phyloP scores from a whole-genome alignment of 2,888 invertebrate species.

The Deilephila porcellus region DNA sequence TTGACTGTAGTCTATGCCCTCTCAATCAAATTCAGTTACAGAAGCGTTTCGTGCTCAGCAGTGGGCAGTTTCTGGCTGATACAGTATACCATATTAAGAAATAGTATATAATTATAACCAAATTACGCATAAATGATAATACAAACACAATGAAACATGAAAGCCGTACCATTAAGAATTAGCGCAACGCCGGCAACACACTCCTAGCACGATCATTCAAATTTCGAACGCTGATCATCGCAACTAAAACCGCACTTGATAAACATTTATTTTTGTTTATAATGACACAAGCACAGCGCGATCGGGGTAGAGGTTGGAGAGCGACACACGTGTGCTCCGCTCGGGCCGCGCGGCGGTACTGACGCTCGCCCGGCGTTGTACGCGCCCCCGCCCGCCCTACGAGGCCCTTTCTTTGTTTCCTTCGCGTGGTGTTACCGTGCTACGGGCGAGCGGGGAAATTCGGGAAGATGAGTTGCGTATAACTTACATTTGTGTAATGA shows the following conservation, averaged over 20 bases:
- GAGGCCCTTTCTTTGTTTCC: constrained; percentile 81
- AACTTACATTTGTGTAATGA: background rate
- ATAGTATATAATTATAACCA: too few relatives aligned
- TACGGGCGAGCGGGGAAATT: background rate
- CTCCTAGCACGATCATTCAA: constrained; percentile 30
- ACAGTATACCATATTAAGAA: too few relatives aligned
- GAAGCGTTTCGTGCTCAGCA: too few relatives aligned
- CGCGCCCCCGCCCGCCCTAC: constrained; percentile 74
- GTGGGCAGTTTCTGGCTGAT: too few relatives aligned
- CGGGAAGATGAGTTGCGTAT: background rate
- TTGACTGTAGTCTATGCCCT: too few relatives aligned
- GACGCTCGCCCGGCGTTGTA: constrained; percentile 58
- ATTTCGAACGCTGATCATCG: constrained; percentile 53
- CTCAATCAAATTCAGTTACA: too few relatives aligned
- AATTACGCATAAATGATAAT: background rate
- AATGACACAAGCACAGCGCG: constrained; percentile 9
- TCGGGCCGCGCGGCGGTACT: constrained; percentile 44
- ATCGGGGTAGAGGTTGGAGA: background rate
- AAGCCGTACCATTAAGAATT: constrained; percentile 55
- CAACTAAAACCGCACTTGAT: constrained; percentile 40
- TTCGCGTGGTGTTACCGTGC: constrained; percentile 53
- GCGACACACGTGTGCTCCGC: constrained; percentile 37
- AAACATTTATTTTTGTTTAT: constrained; percentile 15
- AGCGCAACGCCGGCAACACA: constrained; percentile 45
- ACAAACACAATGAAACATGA: constrained; percentile 37